A percentile compares a stretch with the other conserved stretches of the same genome.
Evolutionary conservation across 2,797 vertebrate species (phyloP).

Genomic region (Pseudopleuronectes americanus): DNA sequence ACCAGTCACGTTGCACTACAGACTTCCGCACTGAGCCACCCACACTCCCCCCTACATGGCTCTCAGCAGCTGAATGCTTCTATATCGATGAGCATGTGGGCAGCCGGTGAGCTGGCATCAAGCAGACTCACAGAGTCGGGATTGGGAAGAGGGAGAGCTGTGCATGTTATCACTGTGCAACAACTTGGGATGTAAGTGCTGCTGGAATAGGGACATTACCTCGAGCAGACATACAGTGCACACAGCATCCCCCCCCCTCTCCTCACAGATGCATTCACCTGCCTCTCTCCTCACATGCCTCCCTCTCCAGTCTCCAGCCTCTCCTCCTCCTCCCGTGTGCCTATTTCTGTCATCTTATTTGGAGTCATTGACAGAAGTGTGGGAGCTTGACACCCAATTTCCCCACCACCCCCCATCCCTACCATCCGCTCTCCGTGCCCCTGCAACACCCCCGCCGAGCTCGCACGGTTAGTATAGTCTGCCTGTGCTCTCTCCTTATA

Average conservation of each 20-base stretch:
- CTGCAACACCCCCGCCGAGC: conserved; percentile 78
- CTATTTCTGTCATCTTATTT: conserved; percentile 80
- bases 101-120: conserved; percentile 63
- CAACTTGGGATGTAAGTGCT: conserved; percentile 11
- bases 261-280: conserved; percentile 45
- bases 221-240: conserved; percentile 6
- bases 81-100: conserved; percentile 63
- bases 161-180: conserved; percentile 17
- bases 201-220: conserved; percentile 5
- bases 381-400: conserved; percentile 48
- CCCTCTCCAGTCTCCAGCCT: conserved; percentile 23
- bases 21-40: conserved; percentile 37
- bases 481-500: conserved; percentile 87
- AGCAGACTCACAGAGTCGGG: conserved; percentile 18
- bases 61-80: conserved; percentile 55
- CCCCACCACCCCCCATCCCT: conserved; percentile 28
- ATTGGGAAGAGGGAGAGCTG: conserved; percentile 21
- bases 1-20: conserved; percentile 54
- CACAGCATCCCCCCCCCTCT: conserved; percentile 14
- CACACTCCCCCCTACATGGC: conserved; percentile 51
- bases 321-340: conserved; percentile 26
- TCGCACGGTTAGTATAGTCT: conserved; percentile 81
- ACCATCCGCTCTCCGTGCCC: conserved; percentile 61
- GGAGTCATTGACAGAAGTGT: conserved; percentile 72
- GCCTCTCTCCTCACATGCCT: conserved; percentile 31